Evolutionary conservation across 2,113 vertebrate genomes (phyloP).

Genomic region (Bettongia penicillata): DNA sequence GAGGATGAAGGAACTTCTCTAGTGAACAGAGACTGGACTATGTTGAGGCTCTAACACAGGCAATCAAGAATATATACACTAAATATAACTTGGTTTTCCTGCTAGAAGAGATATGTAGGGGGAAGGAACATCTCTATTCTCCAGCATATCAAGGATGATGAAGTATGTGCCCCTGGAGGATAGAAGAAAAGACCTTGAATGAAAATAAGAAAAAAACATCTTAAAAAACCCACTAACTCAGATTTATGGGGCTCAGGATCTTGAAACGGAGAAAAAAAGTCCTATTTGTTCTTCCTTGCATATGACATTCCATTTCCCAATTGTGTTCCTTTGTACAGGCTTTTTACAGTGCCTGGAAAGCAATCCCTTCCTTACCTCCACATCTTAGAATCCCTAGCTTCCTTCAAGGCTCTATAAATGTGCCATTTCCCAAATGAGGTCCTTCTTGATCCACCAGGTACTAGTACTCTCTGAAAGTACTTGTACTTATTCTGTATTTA

Average conservation of each 20-base stretch:
- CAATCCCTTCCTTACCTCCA: not conserved
- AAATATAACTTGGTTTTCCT: not conserved
- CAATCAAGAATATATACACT: not conserved
- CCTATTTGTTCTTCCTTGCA: not conserved
- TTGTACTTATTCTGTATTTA: not conserved
- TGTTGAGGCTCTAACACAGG: not conserved
- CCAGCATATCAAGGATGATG: not conserved
- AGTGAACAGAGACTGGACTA: not conserved
- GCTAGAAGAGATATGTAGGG: not conserved
- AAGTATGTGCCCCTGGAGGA: not conserved
- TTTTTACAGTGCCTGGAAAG: not conserved
- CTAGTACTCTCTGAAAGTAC: not conserved
- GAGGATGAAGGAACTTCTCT: not conserved
- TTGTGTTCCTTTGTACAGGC: not conserved
- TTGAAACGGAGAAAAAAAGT: not conserved
- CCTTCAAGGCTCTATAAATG: not conserved
- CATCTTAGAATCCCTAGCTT: not conserved
- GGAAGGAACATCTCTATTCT: not conserved
- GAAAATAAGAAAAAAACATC: not conserved
- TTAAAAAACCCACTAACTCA: not conserved
- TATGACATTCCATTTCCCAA: not conserved
- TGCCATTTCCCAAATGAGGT: not conserved
- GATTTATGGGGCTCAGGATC: not conserved
- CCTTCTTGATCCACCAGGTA: not conserved
- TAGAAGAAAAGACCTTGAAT: not conserved